Base-by-base conservation (phyloP, 1,140 invertebrate species). In the Melanaphis sacchari region DNA sequence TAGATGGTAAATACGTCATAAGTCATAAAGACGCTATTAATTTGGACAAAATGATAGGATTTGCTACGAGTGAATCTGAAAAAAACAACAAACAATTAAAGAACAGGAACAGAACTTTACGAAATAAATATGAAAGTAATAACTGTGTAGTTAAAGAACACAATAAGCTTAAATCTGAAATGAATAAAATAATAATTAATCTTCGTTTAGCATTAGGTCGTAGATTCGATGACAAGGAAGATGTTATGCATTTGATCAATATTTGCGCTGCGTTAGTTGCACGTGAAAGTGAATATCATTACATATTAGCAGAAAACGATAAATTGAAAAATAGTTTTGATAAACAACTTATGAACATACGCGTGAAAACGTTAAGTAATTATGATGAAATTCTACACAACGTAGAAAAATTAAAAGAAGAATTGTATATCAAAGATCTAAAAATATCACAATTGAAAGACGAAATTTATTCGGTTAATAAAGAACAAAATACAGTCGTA, bases 151-250 rank as follows among this genome's bases (percentile, higher is more conserved):
- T 54, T 52, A 11, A 89, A 89, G 87, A 89, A 52, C 26, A 3
- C n/a, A 52, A 38, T 52, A 38, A 46, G 46, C n/a, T 89, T 38
- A 89, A 89, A 54, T 89, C 46, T 52, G 46, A 89, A 89, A 38
- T 89, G 21, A 22, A 89, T 52, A 52, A 89, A 89, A 24, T 89
- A 52, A 52, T 38, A 76, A 76, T 5, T 41, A n/a, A 90, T 90
- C 89, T 90, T 90, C 41, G 52, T 90, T 90, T 76, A 66, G 54
- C 89, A 43, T 66, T 90, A 90, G 54, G 31, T 66, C 54, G 89
- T 66, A 59, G 31, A 22, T 26, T 66, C 31, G 43, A 90, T 41
- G 38, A 76, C 11, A 66, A 90, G 9, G 54, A 66, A 66, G n/a
- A 90, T 66, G 5, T 90, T 66, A 46, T 66, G 36, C 89, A 90